Evolutionary conservation across 2,797 vertebrate genomes (phyloP).

Genomic region (Hydrolagus colliei): DNA sequence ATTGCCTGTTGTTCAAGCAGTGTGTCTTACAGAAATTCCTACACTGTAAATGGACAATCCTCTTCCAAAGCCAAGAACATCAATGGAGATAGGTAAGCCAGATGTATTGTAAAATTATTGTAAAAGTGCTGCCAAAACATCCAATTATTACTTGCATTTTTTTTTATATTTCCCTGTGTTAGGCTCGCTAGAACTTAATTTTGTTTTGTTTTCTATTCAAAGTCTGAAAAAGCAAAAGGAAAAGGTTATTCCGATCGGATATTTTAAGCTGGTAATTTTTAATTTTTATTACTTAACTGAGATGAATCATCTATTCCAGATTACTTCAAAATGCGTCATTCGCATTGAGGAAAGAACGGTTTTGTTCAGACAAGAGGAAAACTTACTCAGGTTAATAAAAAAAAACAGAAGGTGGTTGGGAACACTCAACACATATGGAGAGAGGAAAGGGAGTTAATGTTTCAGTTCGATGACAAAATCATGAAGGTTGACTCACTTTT

Average conservation of each 20-base stretch:
- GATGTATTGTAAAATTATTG: not conserved
- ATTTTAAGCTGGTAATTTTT: slow-evolving; percentile 65
- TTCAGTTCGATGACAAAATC: too few relatives aligned
- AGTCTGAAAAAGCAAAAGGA: slow-evolving; percentile 41
- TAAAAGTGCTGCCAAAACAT: not conserved
- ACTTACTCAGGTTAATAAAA: too few relatives aligned
- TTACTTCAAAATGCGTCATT: too few relatives aligned
- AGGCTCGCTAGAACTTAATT: not conserved
- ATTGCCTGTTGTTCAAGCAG: not conserved
- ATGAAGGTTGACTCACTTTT: too few relatives aligned
- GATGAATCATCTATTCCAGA: too few relatives aligned
- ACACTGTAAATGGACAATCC: slow-evolving; percentile 20
- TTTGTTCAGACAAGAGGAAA: too few relatives aligned
- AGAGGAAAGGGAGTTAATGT: too few relatives aligned
- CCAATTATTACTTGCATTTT: not conserved
- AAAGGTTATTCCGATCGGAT: slow-evolving; percentile 56
- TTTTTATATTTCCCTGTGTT: not conserved
- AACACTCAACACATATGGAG: too few relatives aligned
- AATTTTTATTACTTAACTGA: not conserved
- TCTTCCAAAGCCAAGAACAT: not conserved
- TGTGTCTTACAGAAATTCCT: slow-evolving; percentile 7
- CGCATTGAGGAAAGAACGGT: too few relatives aligned
- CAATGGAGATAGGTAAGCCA: slow-evolving; percentile 8
- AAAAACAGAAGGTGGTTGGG: too few relatives aligned
- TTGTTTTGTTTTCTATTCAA: slow-evolving; percentile 13